Evolutionary conservation across 2,888 invertebrate genomes (phyloP), one percentile per base, ranked within the genome.

Genomic region (Steromphala cineraria): DNA sequence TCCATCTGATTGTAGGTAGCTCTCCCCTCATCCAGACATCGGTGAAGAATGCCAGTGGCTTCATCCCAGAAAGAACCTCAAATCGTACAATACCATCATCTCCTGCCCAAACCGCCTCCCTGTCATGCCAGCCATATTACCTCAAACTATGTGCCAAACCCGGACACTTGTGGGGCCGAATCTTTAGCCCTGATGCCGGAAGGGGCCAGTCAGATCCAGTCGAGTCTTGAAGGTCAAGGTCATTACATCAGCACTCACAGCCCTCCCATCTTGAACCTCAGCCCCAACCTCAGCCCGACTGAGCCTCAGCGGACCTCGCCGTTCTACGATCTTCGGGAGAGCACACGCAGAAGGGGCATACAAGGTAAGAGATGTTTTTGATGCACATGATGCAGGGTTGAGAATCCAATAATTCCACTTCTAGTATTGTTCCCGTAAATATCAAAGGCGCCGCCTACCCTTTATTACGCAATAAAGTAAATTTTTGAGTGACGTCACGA

Each of bases 261-360:
- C 85, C 93, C 93, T 15, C 93, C 93, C n/a, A 89, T 93, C 21
- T 84, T 93, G 46, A 92, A 92, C 82, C 86, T 93, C 13, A 92
- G 92, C 85, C 93, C 93, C 19, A 91, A 90, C 80, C 75, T 86
- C 15, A 86, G 86, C 46, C 86, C 86, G 2, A 75, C 81, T 52
- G 92, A 90, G 36, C 86, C 87, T 46, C 91, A 90, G 77, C 82
- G 91, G 28, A 88, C 87, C n/a, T 92, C 92, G 8, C 92, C 92
- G n/a, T 87, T 88, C 81, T 92, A 92, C 84, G 92, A 92, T 76
- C 85, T 92, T 67, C 85, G 92, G 53, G 92, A 92, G 80, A 87
- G 90, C 1, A 91, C 92, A 21, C 83, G 91, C 67, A 87, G 91
- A 80, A 84, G 91, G 67, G 88, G 89, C 75, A 83, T 87, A 40